phyloP scores from a whole-genome alignment of 2,888 invertebrate genomes.

The Protophormia terraenovae region DNA sequence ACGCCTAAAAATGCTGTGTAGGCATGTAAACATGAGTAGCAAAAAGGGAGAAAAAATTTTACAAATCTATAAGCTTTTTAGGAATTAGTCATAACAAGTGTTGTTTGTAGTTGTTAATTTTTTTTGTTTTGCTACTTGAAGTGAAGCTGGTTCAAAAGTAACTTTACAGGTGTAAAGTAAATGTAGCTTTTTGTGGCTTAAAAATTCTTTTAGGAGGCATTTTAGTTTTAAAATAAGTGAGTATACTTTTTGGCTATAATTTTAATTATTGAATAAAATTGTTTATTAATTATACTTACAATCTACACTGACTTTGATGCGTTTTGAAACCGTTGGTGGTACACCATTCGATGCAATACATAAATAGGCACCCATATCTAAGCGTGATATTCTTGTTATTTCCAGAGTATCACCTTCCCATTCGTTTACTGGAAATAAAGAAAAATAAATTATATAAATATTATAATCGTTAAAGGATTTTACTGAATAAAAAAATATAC shows the following conservation, averaged over 20 bases:
- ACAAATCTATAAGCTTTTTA: conserved; percentile 32
- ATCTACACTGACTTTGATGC: conserved; percentile 96
- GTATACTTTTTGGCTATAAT: background rate
- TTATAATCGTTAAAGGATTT: background rate
- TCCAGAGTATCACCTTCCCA: conserved; percentile 94
- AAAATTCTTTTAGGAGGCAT: background rate
- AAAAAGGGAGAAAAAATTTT: conserved; percentile 30
- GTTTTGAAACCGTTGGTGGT: conserved; percentile 94
- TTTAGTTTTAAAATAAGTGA: background rate
- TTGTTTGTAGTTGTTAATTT: background rate
- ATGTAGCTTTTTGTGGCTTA: background rate
- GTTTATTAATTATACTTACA: conserved; percentile 87
- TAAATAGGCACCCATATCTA: conserved; percentile 95
- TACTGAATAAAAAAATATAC: no score
- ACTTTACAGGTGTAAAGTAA: background rate
- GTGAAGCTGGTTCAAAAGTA: background rate
- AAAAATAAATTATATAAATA: background rate
- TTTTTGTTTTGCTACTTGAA: background rate
- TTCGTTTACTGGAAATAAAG: conserved; percentile 85
- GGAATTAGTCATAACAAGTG: conserved; percentile 56
- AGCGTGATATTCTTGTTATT: conserved; percentile 90
- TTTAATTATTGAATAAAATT: background rate
- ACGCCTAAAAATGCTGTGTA: background rate
- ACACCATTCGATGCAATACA: conserved; percentile 95
- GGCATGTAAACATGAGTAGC: conserved; percentile 4